These are phyloP conservation scores for Gymnorhina tibicen DNA, from an alignment of 2,113 vertebrate genomes.

Conservation along the genomic window DNA sequence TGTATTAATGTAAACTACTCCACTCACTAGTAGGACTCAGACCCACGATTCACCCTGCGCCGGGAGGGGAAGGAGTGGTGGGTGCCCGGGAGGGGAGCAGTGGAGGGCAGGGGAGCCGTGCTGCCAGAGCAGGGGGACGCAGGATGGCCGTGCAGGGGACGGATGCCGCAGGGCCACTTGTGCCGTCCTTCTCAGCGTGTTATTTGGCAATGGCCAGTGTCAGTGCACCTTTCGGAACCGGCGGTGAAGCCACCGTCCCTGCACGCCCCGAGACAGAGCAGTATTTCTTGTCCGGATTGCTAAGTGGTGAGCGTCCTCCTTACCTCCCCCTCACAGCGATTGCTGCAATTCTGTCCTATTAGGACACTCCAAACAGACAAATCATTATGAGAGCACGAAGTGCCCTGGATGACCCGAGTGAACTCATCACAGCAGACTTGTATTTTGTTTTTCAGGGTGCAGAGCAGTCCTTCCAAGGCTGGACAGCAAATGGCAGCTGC, in stretches of 20 bases:
- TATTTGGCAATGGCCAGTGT: background rate
- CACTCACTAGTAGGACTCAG: background rate
- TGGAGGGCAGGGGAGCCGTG: background rate
- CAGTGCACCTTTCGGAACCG: background rate
- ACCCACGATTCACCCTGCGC: fast-evolving
- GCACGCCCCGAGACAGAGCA: fast-evolving
- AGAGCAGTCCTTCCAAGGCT: background rate
- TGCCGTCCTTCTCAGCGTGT: fast-evolving
- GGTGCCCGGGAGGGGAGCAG: background rate
- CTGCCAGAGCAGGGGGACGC: background rate
- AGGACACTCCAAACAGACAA: background rate
- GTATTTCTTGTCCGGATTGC: background rate
- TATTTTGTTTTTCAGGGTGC: background rate
- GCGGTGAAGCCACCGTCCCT: background rate
- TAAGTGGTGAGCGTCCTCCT: background rate
- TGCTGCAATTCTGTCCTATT: background rate
- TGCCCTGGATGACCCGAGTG: background rate
- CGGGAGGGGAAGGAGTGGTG: background rate
- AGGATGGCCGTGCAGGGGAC: fast-evolving
- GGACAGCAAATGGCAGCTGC: background rate
- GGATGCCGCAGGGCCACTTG: background rate
- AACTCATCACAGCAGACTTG: background rate
- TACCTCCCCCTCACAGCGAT: background rate
- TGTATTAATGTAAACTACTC: background rate
- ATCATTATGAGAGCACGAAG: background rate